Conservation (phyloP, 2,113 vertebrate species). For the Corvus moneduloides region DNA sequence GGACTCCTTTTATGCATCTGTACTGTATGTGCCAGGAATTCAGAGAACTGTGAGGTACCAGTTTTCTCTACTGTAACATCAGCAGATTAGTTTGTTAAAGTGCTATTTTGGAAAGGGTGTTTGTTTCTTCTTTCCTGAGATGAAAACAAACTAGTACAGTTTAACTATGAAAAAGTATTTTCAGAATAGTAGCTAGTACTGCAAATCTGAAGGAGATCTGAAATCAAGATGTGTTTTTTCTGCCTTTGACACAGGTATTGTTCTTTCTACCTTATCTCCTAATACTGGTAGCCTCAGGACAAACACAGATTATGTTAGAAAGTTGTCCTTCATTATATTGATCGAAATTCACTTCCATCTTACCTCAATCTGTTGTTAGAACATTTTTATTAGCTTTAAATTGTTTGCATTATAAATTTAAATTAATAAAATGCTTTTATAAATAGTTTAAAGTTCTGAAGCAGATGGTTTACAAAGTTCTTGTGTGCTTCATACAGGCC, state of each 20-base stretch:
- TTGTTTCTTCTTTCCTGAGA: neutral
- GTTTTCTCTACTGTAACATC: neutral
- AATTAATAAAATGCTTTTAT: conserved; percentile 1
- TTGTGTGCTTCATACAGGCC: neutral
- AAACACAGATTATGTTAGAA: conserved; percentile 11
- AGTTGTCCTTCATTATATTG: conserved; percentile 51
- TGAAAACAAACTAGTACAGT: neutral
- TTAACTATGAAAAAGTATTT: neutral
- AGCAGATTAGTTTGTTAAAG: neutral
- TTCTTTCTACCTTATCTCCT: conserved; percentile 44
- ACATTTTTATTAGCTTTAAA: conserved; percentile 13
- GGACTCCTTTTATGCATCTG: neutral
- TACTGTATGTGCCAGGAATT: neutral
- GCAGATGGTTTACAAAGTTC: neutral
- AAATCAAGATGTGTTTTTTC: conserved; percentile 29
- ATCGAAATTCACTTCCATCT: neutral
- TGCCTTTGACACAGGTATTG: conserved; percentile 22
- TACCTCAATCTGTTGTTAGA: neutral
- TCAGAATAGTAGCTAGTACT: neutral
- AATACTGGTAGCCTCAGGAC: conserved; percentile 35
- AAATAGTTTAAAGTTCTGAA: neutral
- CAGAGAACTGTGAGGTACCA: neutral
- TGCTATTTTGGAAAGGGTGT: neutral
- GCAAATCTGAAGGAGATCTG: neutral
- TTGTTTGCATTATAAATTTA: neutral